Evolutionary conservation across 35 echinoderm and acorn worm genomes (phyloP).

Genomic region (Lytechinus pictus): DNA sequence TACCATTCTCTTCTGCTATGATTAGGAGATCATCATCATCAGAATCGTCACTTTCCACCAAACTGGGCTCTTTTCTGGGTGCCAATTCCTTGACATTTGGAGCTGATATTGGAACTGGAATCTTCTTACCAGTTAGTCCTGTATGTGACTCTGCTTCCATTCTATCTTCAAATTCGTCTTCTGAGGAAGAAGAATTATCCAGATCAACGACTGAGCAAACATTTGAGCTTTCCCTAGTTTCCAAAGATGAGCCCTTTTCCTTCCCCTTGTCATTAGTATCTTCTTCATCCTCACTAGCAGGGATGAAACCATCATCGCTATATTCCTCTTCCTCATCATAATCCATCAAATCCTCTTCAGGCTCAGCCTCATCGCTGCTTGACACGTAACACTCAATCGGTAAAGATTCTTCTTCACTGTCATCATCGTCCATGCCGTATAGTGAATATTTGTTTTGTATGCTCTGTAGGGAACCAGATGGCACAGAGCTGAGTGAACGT

Average conservation of each 20-base stretch:
- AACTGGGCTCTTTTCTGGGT: not conserved
- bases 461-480: not conserved
- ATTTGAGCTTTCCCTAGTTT: not conserved
- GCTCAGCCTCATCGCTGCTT: slow-evolving; percentile 3
- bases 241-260: not conserved
- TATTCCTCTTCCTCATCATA: not conserved
- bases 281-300: not conserved
- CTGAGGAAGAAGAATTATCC: not conserved
- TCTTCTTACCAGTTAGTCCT: not conserved
- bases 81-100: not conserved
- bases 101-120: not conserved
- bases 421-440: not conserved
- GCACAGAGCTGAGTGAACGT: not conserved
- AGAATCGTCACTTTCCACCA: not conserved
- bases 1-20: not conserved
- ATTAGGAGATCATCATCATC: not conserved
- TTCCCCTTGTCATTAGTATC: not conserved
- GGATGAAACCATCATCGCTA: slow-evolving; percentile 27
- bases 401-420: not conserved
- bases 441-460: not conserved
- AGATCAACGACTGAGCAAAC: not conserved
- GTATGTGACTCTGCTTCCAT: not conserved
- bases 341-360: not conserved
- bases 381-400: slow-evolving; percentile 32
- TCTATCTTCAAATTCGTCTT: not conserved